Evolutionary conservation across 2,888 invertebrate species (phyloP), one percentile per base, ranked within the genome.

Genomic region (Latrodectus elegans): DNA sequence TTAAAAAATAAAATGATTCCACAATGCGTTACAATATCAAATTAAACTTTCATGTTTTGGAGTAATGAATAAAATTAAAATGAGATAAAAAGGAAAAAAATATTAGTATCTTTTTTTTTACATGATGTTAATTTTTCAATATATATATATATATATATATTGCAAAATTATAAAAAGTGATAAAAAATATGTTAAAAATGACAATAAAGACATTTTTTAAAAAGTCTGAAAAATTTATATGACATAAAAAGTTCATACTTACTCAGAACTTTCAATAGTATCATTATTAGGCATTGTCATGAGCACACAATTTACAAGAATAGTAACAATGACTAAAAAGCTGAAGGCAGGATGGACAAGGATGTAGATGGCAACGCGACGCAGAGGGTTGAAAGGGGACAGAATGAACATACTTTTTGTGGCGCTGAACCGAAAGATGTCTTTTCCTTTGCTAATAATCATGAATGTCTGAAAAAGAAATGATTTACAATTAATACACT

Each of bases 341-440:
- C 97, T 98, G 95, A 99, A 99, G 92, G 98, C 94, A 93, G 97
- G 97, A 95, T 99, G 98, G 93, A 98, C 98, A 94, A 99, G 94
- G 94, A 98, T 96, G 94, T 97, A 98, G 94, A 99, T 97, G 93
- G 98, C 98, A 93, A 97, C 96, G 94, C 97, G 96, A 94, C 99
- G 96, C 93, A 99, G 95, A 91, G 98, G 97, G 94, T 98, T 98
- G 94, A 98, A 99, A 91, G 99, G 99, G 94, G 96, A 96, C 93
- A 99, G 95, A 93, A 97, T 94, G 95, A 96, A 99, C 94, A 98
- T 94, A 93, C 97, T 97, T 93, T 98, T 95, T 92, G 97, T 96
- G 93, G 98, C 97, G 94, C 97, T 97, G 95, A 99, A 99, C 94
- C 99, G 95, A 95, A 97, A 99, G 95, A 99, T 97, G 94, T 97